Conservation (phyloP, 1,140 invertebrate species). For the Diorhabda sublineata region DNA sequence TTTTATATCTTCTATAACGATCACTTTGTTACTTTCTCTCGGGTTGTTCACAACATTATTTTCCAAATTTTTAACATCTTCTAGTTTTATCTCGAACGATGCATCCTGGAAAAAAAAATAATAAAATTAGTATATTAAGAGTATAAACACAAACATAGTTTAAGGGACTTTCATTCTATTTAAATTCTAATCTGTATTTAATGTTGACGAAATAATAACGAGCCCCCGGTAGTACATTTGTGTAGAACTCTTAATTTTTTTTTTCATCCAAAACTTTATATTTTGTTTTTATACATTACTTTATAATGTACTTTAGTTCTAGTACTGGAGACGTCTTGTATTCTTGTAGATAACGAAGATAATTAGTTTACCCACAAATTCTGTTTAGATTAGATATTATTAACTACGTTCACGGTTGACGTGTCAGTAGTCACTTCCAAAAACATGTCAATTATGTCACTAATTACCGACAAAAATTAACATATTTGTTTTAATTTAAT, state of each 20-base stretch:
- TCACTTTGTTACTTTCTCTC: neutral
- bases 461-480: too few species aligned
- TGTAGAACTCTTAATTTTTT: slow-evolving; percentile 23
- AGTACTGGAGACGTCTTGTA: too few species aligned
- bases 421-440: too few species aligned
- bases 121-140: slow-evolving; percentile 27
- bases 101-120: slow-evolving; percentile 25
- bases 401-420: too few species aligned
- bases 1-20: neutral
- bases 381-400: too few species aligned
- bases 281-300: slow-evolving; percentile 8
- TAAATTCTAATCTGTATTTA: neutral
- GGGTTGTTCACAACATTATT: neutral
- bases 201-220: neutral
- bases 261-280: too few species aligned
- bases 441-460: too few species aligned
- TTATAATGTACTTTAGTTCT: too few species aligned
- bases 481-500: too few species aligned
- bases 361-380: too few species aligned
- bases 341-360: too few species aligned
- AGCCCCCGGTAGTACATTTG: slow-evolving; percentile 20
- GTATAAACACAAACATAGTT: slow-evolving; percentile 24
- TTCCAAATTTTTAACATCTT: neutral
- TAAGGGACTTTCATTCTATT: slow-evolving; percentile 11
- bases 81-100: neutral